Evolutionary conservation across 1,140 invertebrate genomes (phyloP).

Genomic region (Pogonognathellus flavescens): DNA sequence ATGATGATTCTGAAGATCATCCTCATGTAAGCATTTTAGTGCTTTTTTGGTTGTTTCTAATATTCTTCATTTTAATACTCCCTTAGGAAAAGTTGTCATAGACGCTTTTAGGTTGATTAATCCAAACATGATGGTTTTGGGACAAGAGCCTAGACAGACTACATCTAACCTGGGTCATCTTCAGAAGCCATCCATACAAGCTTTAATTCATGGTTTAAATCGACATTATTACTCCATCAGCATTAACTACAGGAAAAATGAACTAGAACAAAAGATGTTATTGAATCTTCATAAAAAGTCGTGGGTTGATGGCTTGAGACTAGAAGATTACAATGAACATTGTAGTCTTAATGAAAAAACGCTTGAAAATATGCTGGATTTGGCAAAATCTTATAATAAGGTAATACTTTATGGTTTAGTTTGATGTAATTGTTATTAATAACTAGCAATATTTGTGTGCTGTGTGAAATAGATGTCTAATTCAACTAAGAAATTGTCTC

Average conservation of each 20-base stretch:
- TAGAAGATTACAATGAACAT: constrained; percentile 95
- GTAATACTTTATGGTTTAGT: no score
- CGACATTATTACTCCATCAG: constrained; percentile 99
- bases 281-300: constrained; percentile 99
- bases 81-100: constrained; percentile 87
- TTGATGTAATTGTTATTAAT: not conserved
- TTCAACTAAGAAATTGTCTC: not conserved
- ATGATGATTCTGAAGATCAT: not conserved
- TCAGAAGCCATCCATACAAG: constrained; percentile 98
- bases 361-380: constrained; percentile 95
- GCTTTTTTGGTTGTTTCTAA: not conserved
- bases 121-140: constrained; percentile 98
- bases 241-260: constrained; percentile 99
- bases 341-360: constrained; percentile 92
- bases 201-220: constrained; percentile 98
- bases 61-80: not conserved
- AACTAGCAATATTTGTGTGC: not conserved
- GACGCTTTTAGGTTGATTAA: constrained; percentile 97
- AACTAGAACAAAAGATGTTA: constrained; percentile 99
- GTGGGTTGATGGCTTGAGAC: constrained; percentile 97
- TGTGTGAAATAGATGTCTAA: not conserved
- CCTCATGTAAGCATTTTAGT: not conserved
- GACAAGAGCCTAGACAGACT: constrained; percentile 98
- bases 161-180: constrained; percentile 99
- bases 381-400: constrained; percentile 99